Conservation (phyloP, 1,140 invertebrate genomes). For the Drosophila parabipectinata region DNA sequence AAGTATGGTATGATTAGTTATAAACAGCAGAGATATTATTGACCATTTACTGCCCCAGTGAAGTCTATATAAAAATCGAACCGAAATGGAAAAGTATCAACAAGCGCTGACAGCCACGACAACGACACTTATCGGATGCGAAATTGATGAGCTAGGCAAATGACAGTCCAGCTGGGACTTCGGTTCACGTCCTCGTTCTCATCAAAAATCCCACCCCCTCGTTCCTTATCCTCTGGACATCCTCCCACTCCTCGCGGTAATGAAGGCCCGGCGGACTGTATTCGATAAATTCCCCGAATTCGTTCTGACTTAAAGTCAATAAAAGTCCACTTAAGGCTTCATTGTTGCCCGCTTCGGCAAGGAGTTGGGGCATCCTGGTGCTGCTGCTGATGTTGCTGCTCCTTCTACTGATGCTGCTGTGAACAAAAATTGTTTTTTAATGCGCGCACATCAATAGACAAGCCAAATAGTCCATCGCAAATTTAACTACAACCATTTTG, state of each 20-base stretch:
- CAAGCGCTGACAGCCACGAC: slow-evolving; percentile 38
- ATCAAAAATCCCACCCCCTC: slow-evolving; percentile 10
- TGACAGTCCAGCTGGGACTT: slow-evolving; percentile 55
- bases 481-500: slow-evolving; percentile 72
- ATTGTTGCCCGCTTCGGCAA: slow-evolving; percentile 60
- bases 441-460: slow-evolving; percentile 78
- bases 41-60: slow-evolving; percentile 2
- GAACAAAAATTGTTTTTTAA: slow-evolving; percentile 81
- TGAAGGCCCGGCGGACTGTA: slow-evolving; percentile 69
- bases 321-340: slow-evolving; percentile 81
- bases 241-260: slow-evolving; percentile 56
- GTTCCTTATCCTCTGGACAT: slow-evolving; percentile 15
- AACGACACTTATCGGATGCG: slow-evolving; percentile 69
- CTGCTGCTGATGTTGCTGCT: slow-evolving; percentile 35
- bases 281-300: slow-evolving; percentile 81
- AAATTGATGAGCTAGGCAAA: slow-evolving; percentile 78
- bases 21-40: not conserved
- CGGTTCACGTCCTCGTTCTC: slow-evolving; percentile 21
- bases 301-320: slow-evolving; percentile 81
- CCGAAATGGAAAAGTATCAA: slow-evolving; percentile 22
- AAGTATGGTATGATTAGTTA: not conserved
- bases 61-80: slow-evolving; percentile 23
- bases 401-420: slow-evolving; percentile 41
- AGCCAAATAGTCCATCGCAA: slow-evolving; percentile 77
- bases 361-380: slow-evolving; percentile 4